Base-by-base conservation (phyloP, 2,113 vertebrate species). In the Danio rerio region DNA sequence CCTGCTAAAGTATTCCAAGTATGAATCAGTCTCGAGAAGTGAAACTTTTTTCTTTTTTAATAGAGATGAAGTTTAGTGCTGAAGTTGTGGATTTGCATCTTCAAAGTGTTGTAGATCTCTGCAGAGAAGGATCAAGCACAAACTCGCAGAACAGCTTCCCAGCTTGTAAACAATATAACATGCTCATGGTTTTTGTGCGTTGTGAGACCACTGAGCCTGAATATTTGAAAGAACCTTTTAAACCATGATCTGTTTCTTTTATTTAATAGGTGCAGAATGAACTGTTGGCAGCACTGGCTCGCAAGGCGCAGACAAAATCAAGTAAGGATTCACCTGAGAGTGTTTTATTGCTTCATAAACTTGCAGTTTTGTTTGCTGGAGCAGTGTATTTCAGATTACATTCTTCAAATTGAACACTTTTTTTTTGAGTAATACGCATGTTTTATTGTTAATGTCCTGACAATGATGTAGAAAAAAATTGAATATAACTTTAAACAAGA, bases 261-360 rank as follows among this genome's bases (percentile, higher is more conserved):
- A 31, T 66, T 86, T 82, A 80, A 81, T 69, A 96, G 96, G 93
- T 96, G 85, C 95, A 96, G 89, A 93, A 93, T 84, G 95, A 96
- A 82, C 89, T 96, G 78, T 94, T 93, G 80, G 93, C 93, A 87
- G 93, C 95, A 69, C 92, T 96, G 92, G 95, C 95, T 84, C 88
- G 94, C 89, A 96, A 95, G 93, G 93, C 94, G 81, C 93, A 91
- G 85, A 68, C 56, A 69, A 95, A 95, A 80, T 94, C 94, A 88
- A 90, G 95, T 96, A 84, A 95, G 95, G 5, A 2, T 70, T 21
- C 15, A 69, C 94, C 8, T 21, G 5, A 21, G n/a, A 12, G 47
- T 20, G 6, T 69, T 71, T 70, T 70, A 7, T 31, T 40, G 21
- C 61, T 15, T 5, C 11, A 62, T 31, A 62, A 62, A 62, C 9